Evolutionary conservation across 2,113 vertebrate species (phyloP), one percentile per base, ranked within the genome.

Genomic region (Trochalopteron elliotii): DNA sequence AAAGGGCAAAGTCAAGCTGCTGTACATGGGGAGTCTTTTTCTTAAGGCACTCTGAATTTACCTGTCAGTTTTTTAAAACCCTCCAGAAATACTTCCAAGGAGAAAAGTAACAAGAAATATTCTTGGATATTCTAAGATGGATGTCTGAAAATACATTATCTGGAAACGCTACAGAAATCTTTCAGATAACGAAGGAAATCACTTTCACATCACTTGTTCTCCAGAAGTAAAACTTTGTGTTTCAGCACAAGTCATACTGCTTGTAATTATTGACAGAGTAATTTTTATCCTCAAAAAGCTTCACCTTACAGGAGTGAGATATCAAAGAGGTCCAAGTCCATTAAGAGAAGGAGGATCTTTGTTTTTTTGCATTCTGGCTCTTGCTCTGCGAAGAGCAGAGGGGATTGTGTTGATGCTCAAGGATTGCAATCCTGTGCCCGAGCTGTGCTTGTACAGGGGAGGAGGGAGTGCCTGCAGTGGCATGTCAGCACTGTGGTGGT

Each of bases 391-490:
- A 55, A 35, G 53, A 74, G 9, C 39, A 40, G 68, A 70, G n/a
- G 18, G 53, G 11, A 15, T n/a, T 52, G n/a, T 1, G 1, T 31
- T 69, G 15, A 0, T 67, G 4, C 39, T 74, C 27, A 1, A 7
- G 28, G 52, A 3, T 24, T 67, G 37, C 30, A 19, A 1, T 30
- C 18, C 42, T 18, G 2, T 49, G 45, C 37, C 68, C 64, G 49
- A 64, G 20, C 35, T 82, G 6, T 30, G 33, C 14, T 10, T 44
- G 45, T 7, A 1, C 5, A 24, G 35, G 20, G 37, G 27, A 21
- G 31, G 17, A 40, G 11, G 13, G 7, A 44, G 33, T 67, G 31
- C n/a, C 57, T 65, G 16, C 72, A 67, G 5, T 57, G 60, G 30
- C 11, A 0, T 25, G 22, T 22, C 40, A 69, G 14, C n/a, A 2